These are phyloP conservation scores for Deladenus siricidicola DNA, from an alignment of 2,888 invertebrate species.

Conservation along the genomic window DNA sequence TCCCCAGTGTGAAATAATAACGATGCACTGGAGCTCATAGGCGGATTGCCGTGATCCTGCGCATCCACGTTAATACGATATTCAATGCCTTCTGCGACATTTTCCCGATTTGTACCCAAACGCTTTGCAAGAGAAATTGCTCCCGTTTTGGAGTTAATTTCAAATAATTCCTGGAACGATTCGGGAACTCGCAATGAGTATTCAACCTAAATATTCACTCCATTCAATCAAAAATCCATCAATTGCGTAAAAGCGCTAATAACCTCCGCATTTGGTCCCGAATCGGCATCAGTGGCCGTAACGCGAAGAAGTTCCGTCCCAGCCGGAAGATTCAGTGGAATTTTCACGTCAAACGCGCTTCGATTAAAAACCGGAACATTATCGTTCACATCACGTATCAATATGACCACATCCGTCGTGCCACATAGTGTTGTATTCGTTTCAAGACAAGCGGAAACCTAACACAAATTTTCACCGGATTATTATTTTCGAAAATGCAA, in stretches of 20 bases:
- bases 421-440: slow-evolving; percentile 25
- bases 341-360: slow-evolving; percentile 27
- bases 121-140: slow-evolving; percentile 13
- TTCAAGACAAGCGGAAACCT: slow-evolving; percentile 30
- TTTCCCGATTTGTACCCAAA: slow-evolving; percentile 6
- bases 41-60: slow-evolving; percentile 25
- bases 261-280: slow-evolving; percentile 34
- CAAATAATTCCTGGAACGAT: slow-evolving; percentile 7
- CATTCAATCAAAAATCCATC: no score
- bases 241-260: no score
- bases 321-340: slow-evolving; percentile 40
- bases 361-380: slow-evolving; percentile 38
- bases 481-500: slow-evolving; percentile 4
- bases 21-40: slow-evolving; percentile 12
- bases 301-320: slow-evolving; percentile 30
- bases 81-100: neutral
- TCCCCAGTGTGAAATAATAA: slow-evolving; percentile 10
- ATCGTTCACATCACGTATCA: slow-evolving; percentile 44
- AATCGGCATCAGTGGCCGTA: slow-evolving; percentile 36
- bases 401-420: slow-evolving; percentile 17
- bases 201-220: no score
- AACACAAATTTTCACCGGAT: no score
- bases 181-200: slow-evolving; percentile 21
- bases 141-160: slow-evolving; percentile 21
- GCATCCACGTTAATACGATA: slow-evolving; percentile 15